A percentile compares a stretch with the other conserved stretches of the same genome.
phyloP scores from a whole-genome alignment of 2,113 vertebrate genomes.

The Neomonachus schauinslandi region DNA sequence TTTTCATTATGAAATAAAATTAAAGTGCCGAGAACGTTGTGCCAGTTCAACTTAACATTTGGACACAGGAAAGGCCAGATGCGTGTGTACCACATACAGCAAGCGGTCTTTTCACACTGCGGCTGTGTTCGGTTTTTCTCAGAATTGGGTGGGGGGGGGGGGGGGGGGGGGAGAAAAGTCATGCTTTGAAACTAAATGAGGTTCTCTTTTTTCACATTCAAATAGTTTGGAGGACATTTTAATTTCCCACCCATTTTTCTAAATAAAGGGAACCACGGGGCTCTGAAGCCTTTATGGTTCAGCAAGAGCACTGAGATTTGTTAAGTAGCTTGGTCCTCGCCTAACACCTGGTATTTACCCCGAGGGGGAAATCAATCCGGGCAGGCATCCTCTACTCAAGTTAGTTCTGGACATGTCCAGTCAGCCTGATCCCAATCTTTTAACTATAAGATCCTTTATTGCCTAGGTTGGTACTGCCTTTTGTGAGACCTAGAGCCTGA shows the following conservation, averaged over 20 bases:
- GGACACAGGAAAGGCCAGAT: background rate
- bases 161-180: background rate
- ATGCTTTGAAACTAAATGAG: background rate
- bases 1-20: background rate
- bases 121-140: background rate
- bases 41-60: background rate
- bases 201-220: background rate
- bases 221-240: background rate
- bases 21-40: background rate
- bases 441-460: background rate
- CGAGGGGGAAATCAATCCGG: fast-evolving
- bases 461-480: background rate
- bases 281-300: fast-evolving
- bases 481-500: background rate
- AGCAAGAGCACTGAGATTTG: background rate
- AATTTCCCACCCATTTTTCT: background rate
- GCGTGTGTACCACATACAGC: fast-evolving
- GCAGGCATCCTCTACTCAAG: no score
- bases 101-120: background rate
- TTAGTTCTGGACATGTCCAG: background rate
- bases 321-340: fast-evolving
- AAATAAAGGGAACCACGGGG: background rate
- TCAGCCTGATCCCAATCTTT: background rate
- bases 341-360: background rate
- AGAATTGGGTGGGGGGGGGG: background rate